phyloP scores from a whole-genome alignment of 2,113 vertebrate species.

The Mohoua ochrocephala region DNA sequence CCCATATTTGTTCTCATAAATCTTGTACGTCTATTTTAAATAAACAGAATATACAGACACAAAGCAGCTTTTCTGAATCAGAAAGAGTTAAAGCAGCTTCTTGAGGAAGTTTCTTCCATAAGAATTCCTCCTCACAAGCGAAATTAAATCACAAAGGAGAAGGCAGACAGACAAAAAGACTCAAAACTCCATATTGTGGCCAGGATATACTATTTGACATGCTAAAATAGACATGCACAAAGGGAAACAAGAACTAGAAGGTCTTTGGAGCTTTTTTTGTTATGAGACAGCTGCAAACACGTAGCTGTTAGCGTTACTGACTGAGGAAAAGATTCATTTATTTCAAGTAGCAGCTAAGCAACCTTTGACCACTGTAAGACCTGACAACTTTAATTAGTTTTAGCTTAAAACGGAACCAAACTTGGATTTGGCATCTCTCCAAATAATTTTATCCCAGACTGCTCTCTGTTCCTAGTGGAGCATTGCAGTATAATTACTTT shows the following conservation, averaged over 20 bases:
- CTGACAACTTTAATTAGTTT: conserved; percentile 62
- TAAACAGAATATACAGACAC: rapidly evolving
- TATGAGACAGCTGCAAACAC: neutral
- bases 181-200: neutral
- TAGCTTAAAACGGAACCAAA: conserved; percentile 51
- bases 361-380: conserved; percentile 29
- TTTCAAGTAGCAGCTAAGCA: conserved; percentile 20
- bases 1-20: neutral
- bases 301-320: neutral
- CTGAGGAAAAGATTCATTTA: conserved; percentile 26
- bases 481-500: conserved; percentile 55
- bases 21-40: neutral
- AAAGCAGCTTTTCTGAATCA: neutral
- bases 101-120: neutral
- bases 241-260: neutral
- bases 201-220: neutral
- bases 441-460: conserved; percentile 51
- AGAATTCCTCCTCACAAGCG: neutral
- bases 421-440: conserved; percentile 20
- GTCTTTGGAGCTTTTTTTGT: neutral
- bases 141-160: neutral
- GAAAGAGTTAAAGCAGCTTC: neutral
- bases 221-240: neutral
- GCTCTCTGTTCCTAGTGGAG: conserved; percentile 35
- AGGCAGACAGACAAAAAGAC: neutral